Conservation (phyloP, 2,888 invertebrate genomes). For the Drosophila incognita region DNA sequence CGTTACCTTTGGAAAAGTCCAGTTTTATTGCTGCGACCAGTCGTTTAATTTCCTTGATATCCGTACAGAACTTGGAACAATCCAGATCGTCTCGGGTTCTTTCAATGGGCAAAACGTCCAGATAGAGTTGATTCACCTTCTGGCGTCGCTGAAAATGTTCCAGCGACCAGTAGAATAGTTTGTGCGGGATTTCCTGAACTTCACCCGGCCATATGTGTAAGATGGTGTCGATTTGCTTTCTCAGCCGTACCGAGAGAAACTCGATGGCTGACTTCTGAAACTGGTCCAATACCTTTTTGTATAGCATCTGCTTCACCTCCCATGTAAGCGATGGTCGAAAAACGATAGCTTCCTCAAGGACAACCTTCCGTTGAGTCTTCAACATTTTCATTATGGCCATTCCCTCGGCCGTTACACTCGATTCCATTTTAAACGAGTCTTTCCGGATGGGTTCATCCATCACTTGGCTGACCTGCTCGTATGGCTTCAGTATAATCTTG, state of each 20-base stretch:
- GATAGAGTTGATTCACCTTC: slow-evolving; percentile 44
- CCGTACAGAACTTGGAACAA: slow-evolving; percentile 57
- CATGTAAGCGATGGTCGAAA: slow-evolving; percentile 11
- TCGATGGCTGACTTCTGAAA: slow-evolving; percentile 51
- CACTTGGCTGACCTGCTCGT: neutral
- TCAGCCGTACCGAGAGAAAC: slow-evolving; percentile 42
- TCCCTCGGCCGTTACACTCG: slow-evolving; percentile 16
- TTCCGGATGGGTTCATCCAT: accelerated
- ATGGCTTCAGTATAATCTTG: slow-evolving; percentile 2
- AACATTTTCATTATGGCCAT: slow-evolving; percentile 27
- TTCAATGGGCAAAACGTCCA: slow-evolving; percentile 49
- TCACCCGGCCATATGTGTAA: slow-evolving; percentile 48
- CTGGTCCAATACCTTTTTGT: neutral
- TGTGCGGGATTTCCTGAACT: slow-evolving; percentile 29
- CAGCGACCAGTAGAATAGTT: slow-evolving; percentile 57
- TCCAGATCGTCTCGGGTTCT: slow-evolving; percentile 31
- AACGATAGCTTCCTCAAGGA: too few species aligned
- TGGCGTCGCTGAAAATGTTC: slow-evolving; percentile 39
- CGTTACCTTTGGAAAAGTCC: slow-evolving; percentile 12
- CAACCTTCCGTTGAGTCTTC: neutral
- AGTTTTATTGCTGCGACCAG: slow-evolving; percentile 28
- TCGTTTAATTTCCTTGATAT: slow-evolving; percentile 43
- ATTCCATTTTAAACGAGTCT: accelerated
- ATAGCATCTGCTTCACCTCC: neutral
- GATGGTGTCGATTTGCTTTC: slow-evolving; percentile 33